Evolutionary conservation across 2,797 vertebrate genomes (phyloP), one percentile per base, ranked within the genome.

Genomic region (Rhabdomys pumilio): DNA sequence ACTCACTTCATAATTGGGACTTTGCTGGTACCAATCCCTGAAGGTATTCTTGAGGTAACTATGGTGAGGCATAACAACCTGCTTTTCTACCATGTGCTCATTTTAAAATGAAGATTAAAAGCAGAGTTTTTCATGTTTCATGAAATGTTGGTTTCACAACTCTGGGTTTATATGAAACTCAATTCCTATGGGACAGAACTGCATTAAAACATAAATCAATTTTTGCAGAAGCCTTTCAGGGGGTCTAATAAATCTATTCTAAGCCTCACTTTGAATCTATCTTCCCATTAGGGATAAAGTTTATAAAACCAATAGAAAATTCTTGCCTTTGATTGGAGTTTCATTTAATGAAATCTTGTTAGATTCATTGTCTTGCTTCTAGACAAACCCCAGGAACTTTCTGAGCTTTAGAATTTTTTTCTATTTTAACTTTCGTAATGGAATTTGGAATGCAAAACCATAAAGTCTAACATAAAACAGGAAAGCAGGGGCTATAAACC

Each of bases 41-140:
- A 89, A 89, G 89, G 67, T 79, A 85, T 67, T 96, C 44, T 87
- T 83, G 73, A 88, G 38, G 88, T 88, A 88, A 79, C 63, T 41
- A 47, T 79, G 72, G 77, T 90, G 59, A 87, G 57, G 81, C n/a
- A 50, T 81, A 65, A 13, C 3, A 86, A 94, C 41, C 84, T 94
- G 41, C 50, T 89, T 89, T 93, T 57, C 69, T 65, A 24, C 81
- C 80, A 88, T 12, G 91, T 24, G 72, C 76, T 91, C 69, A 91
- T 86, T 80, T 93, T 92, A 19, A 57, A 82, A 94, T 92, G 86
- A 76, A 92, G 61, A 89, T 92, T 55, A 95, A 95, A 95, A 96
- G 26, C 55, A 87, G 26, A 80, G 17, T 38, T 82, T 77, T 97
- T 95, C 44, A 44, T 86, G n/a, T 73, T 86, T 92, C 50, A 69